Percentiles rank a stretch among this genome's conserved stretches.
These are phyloP conservation scores for Lasioglossum baleicum DNA, from an alignment of 1,140 invertebrate species.

Conservation along the genomic window DNA sequence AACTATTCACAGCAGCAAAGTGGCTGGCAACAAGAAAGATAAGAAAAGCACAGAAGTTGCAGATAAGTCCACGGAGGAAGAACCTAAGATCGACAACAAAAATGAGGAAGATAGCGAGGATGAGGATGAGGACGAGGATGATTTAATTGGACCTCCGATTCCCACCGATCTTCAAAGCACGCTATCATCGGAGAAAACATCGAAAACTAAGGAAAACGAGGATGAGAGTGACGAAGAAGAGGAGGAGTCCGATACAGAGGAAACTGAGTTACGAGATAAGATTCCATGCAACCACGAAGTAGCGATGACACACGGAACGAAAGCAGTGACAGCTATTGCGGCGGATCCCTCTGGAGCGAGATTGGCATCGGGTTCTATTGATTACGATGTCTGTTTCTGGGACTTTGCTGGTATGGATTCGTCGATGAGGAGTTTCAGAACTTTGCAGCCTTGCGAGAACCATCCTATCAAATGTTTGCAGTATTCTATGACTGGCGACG, in stretches of 20 bases:
- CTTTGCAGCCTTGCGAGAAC: conserved; percentile 95
- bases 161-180: conserved; percentile 65
- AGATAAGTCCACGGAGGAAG: conserved; percentile 66
- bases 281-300: conserved; percentile 92
- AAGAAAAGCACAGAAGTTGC: conserved; percentile 72
- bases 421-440: conserved; percentile 93
- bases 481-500: conserved; percentile 96
- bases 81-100: conserved; percentile 54
- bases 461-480: conserved; percentile 95
- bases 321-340: conserved; percentile 92
- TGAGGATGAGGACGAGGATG: conserved; percentile 78
- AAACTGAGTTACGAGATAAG: conserved; percentile 79
- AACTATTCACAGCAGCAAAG: conserved; percentile 72
- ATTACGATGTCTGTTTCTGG: conserved; percentile 98
- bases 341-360: conserved; percentile 96
- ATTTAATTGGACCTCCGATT: conserved; percentile 83
- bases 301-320: conserved; percentile 90
- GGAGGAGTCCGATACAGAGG: conserved; percentile 80
- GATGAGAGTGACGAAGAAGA: conserved; percentile 64
- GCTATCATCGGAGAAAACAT: conserved; percentile 49
- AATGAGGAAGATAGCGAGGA: conserved; percentile 71
- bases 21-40: conserved; percentile 77
- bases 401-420: conserved; percentile 99
- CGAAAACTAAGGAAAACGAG: conserved; percentile 34
- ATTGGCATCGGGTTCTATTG: conserved; percentile 94